phyloP scores from a whole-genome alignment of 2,113 vertebrate genomes.

The Marcusenius ussheri region DNA sequence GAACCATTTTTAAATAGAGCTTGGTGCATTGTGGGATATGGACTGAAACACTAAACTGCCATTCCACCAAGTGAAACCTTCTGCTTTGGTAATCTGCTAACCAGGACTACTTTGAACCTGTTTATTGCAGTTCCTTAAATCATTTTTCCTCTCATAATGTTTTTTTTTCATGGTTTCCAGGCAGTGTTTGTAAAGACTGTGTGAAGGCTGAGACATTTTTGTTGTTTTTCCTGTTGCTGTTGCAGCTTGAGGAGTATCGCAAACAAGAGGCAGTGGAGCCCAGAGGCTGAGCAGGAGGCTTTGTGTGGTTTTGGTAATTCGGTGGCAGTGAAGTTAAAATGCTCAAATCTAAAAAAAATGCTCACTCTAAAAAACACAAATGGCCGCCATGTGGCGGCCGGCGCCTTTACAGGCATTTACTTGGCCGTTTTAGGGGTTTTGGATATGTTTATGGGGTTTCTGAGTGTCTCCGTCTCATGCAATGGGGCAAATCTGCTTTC shows the following conservation, averaged over 20 bases:
- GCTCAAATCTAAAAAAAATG: no score
- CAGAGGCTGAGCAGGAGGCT: neutral
- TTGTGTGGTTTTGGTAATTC: neutral
- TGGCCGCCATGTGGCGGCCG: conserved; percentile 5
- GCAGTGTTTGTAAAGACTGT: neutral
- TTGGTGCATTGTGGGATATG: neutral
- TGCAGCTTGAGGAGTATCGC: neutral
- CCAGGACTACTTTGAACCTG: neutral
- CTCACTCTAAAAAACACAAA: conserved; percentile 10
- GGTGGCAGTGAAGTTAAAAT: neutral
- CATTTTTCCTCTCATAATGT: neutral
- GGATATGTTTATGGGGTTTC: neutral
- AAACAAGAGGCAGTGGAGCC: neutral
- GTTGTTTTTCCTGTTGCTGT: neutral
- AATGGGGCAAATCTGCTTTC: conserved; percentile 1
- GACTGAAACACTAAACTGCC: neutral
- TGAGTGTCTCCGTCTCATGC: neutral
- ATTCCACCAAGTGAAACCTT: neutral
- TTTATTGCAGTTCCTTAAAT: neutral
- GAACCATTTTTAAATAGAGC: neutral
- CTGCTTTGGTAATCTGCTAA: neutral
- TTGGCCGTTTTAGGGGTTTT: neutral
- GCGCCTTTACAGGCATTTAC: neutral
- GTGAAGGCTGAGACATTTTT: neutral
- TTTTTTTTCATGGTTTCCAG: neutral